Evolutionary conservation across 2,888 invertebrate species (phyloP).

Genomic region (Lepas anatifera): DNA sequence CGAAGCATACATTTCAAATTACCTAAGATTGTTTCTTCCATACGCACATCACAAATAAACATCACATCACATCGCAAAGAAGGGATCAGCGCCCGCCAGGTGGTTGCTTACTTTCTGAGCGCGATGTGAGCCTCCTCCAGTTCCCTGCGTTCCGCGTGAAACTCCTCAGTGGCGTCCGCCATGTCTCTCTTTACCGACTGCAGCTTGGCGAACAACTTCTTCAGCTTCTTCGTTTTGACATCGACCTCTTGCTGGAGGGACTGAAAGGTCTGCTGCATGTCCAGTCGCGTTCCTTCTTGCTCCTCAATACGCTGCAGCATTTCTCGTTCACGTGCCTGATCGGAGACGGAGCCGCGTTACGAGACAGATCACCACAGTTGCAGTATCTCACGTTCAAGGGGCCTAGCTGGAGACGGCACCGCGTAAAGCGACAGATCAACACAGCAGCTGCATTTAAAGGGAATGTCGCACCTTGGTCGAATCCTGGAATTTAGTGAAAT

Average conservation of each 20-base stretch:
- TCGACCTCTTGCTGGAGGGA: conserved; percentile 94
- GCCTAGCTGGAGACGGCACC: too few relatives aligned
- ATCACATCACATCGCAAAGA: too few relatives aligned
- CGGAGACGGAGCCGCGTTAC: not conserved
- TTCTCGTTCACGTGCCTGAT: conserved; percentile 53
- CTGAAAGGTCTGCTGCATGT: conserved; percentile 79
- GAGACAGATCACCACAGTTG: too few relatives aligned
- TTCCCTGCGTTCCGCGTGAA: conserved; percentile 81
- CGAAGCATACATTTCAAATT: too few relatives aligned
- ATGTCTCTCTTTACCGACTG: conserved; percentile 62
- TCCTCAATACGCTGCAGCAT: conserved; percentile 87
- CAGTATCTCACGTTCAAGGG: too few relatives aligned
- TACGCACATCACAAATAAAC: too few relatives aligned
- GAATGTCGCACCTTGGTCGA: too few relatives aligned
- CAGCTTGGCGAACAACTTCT: conserved; percentile 76
- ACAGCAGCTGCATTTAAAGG: too few relatives aligned
- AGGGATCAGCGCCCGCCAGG: too few relatives aligned
- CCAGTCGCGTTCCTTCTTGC: conserved; percentile 84
- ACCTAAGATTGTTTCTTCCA: too few relatives aligned
- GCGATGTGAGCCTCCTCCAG: conserved; percentile 84
- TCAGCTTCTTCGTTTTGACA: conserved; percentile 83
- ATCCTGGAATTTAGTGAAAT: too few relatives aligned
- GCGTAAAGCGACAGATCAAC: too few relatives aligned
- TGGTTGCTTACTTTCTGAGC: conserved; percentile 26
- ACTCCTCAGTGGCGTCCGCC: conserved; percentile 70